Evolutionary conservation across 2,113 vertebrate species (phyloP), one percentile per base, ranked within the genome.

Genomic region (Cyanistes caeruleus): DNA sequence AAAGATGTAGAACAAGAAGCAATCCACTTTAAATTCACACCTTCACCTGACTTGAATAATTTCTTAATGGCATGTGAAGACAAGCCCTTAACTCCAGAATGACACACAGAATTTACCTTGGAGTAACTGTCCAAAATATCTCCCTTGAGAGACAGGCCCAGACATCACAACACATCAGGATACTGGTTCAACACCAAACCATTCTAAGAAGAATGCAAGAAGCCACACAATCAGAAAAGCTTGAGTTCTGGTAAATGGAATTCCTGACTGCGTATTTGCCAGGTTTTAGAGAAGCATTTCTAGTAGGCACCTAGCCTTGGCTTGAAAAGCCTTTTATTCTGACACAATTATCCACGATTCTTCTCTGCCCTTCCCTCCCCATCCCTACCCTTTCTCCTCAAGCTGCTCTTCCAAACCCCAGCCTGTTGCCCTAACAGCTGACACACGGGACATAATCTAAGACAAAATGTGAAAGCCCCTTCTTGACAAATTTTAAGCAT

Each of bases 61-160:
- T 87, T 91, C 77, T 82, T 58, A 84, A 49, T 35, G n/a, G 84
- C 93, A 84, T 89, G 89, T 35, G 69, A 92, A 91, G 77, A 87
- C 93, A 95, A 81, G 87, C 35, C 60, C 58, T 91, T 56, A 78
- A 74, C 41, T 89, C 74, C 89, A 85, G 74, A 93, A 82, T 31
- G 65, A 91, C 62, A 93, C 11, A 39, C 8, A 52, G 81, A 46
- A 91, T 82, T 91, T 73, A 87, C 41, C 33, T 1, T 3, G 49
- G 65, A 95, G 41, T 73, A 91, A 87, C 70, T 89, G 74, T 69
- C 48, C 53, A 49, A 95, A 84, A n/a, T 21, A 86, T 28, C 84
- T 89, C 70, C 84, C 69, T 9, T 1, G 9, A 44, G 69, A 74
- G 56, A 84, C 64, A 81, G 83, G 68, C 60, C 43, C 79, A 70